Evolutionary conservation across 92 coral and sea anemone genomes (phyloP).

Genomic region (Palythoa grandiflora): DNA sequence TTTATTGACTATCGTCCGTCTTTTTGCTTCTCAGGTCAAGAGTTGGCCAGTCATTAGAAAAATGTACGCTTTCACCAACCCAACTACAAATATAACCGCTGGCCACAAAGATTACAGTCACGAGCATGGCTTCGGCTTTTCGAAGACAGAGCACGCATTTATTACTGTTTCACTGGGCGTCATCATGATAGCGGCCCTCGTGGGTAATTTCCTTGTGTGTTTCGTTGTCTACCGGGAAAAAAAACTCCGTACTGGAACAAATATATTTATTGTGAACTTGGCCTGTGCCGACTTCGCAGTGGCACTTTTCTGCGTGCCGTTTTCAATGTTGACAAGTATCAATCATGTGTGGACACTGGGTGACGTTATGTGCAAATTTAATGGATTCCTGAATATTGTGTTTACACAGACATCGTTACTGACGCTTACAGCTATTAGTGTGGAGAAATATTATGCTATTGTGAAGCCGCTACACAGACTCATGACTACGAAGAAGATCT

Average conservation of each 20-base stretch:
- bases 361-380: conserved; percentile 73
- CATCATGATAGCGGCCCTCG: conserved; percentile 72
- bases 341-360: conserved; percentile 75
- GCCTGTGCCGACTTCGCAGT: conserved; percentile 85
- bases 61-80: not conserved
- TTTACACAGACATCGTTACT: conserved; percentile 82
- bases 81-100: conserved; percentile 7
- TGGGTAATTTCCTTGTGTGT: conserved; percentile 79
- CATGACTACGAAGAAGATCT: conserved; percentile 65
- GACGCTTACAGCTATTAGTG: conserved; percentile 79
- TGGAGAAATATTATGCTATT: conserved; percentile 84
- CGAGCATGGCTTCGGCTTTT: conserved; percentile 16
- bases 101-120: not conserved
- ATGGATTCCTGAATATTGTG: conserved; percentile 82
- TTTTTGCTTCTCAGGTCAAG: not conserved
- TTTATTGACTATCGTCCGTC: not conserved
- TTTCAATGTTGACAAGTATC: conserved; percentile 80
- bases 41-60: not conserved
- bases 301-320: conserved; percentile 79
- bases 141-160: conserved; percentile 68
- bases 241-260: conserved; percentile 84
- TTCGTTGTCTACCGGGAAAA: conserved; percentile 71
- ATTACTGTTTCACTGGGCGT: conserved; percentile 69
- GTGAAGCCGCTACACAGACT: conserved; percentile 77
- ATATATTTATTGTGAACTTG: conserved; percentile 76